Base-by-base conservation (phyloP, 2,113 vertebrate genomes). In the Heteronetta atricapilla region DNA sequence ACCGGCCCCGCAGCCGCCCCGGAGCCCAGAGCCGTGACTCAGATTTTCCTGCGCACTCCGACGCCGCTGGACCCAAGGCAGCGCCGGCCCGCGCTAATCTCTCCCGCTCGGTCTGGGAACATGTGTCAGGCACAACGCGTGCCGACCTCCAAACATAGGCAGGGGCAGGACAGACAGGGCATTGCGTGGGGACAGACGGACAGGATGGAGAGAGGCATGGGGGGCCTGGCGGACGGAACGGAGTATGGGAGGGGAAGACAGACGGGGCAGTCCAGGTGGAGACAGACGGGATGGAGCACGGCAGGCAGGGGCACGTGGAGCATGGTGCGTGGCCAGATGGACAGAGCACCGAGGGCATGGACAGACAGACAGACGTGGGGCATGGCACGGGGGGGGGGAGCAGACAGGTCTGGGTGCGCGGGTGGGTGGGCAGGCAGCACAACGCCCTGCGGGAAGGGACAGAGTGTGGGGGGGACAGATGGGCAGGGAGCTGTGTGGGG, bases 101-200 rank as follows among this genome's bases (percentile, higher is more conserved):
- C 86, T 80, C 89, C 59, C 63, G n/a, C 86, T 94, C 28, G 75
- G 70, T 25, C 42, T 8, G 86, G 62, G 84, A 95, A 64, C 94
- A 95, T 94, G 79, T 95, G 94, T 87, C 87, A 92, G 83, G 82
- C 92, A 75, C 89, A 68, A 77, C 28, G 60, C 82, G 48, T 85
- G 86, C 82, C 76, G 59, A 67, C 48, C 69, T 82, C 94, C 94
- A 94, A 95, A 95, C 79, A 92, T 88, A 90, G 87, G 79, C 86
- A 70, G 86, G 69, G 85, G 64, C 83, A 73, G 88, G 50, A 46
- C 13, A 6, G 81, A 17, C 31, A 23, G 58, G 23, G 68, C 46
- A 36, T 23, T 25, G n/a, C 18, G 34, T 34, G 78, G 33, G 36
- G 38, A 46, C n/a, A 33, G 36, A 38, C 33, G 25, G 62, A 64